These are phyloP conservation scores for Dinothrombium tinctorium DNA, from an alignment of 1,140 invertebrate species.

Conservation along the genomic window DNA sequence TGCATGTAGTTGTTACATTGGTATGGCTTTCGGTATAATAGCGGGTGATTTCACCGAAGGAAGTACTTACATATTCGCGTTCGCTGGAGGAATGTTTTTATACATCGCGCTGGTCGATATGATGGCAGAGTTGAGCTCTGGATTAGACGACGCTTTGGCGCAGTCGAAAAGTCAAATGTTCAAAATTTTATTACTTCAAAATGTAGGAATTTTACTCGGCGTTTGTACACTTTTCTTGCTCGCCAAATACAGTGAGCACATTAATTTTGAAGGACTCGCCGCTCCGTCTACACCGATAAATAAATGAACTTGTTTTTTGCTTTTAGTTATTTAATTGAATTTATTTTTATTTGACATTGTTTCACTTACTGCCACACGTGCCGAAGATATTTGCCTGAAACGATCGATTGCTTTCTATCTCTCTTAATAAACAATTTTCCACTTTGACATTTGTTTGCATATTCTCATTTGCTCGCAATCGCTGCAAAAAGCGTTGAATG, in stretches of 20 bases:
- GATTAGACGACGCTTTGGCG: conserved; percentile 23
- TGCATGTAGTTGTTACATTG: conserved; percentile 38
- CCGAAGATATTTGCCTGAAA: too few relatives aligned
- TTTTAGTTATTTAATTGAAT: too few relatives aligned
- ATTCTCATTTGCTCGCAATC: too few relatives aligned
- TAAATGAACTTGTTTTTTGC: too few relatives aligned
- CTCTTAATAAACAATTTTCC: too few relatives aligned
- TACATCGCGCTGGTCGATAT: conserved; percentile 38
- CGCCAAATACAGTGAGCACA: conserved; percentile 19
- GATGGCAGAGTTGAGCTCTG: conserved; percentile 30
- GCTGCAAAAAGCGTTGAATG: too few relatives aligned
- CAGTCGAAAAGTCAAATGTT: conserved; percentile 19
- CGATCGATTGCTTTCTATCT: too few relatives aligned
- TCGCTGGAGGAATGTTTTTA: conserved; percentile 37
- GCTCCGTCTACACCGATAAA: too few relatives aligned
- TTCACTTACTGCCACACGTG: too few relatives aligned
- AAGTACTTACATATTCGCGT: conserved; percentile 30
- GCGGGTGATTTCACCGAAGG: conserved; percentile 27
- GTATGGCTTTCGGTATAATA: conserved; percentile 31
- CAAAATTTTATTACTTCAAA: conserved; percentile 24
- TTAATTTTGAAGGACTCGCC: conserved; percentile 15
- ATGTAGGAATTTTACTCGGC: conserved; percentile 25
- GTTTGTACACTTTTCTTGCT: conserved; percentile 23
- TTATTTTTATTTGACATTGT: too few relatives aligned
- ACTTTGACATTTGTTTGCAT: too few relatives aligned